Evolutionary conservation across 2,797 vertebrate genomes (phyloP), one percentile per base, ranked within the genome.

Genomic region (Labroides dimidiatus): DNA sequence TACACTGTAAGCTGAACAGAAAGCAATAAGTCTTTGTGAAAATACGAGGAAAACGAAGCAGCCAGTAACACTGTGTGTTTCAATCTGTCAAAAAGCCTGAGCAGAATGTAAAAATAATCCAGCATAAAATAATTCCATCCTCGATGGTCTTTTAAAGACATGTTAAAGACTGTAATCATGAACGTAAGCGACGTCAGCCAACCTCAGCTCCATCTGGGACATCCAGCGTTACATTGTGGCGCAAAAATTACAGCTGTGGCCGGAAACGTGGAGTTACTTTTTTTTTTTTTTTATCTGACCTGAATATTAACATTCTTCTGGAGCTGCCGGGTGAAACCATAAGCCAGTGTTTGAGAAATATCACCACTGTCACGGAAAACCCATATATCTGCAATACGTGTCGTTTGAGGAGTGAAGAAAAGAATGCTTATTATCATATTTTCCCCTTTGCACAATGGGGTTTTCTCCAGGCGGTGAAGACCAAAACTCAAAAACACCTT

Each of bases 111-210:
- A 89, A 88, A 86, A 87, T 86, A 89, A 84, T 85, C 72, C 74
- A 43, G 72, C 72, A 77, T 86, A 73, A 84, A 87, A 82, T 80
- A 85, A 88, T 88, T 84, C 73, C 73, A 74, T 74, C 80, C 75
- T 67, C 82, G 81, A 92, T 86, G 80, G 64, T 73, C 80, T 89
- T 91, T 91, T 87, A 91, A 88, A 86, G 81, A 87, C 72, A 84
- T n/a, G 78, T 72, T 89, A 64, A 52, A 61, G 70, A 73, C 70
- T 36, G 77, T 68, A 84, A 84, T 86, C 78, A 80, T 85, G 77
- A 86, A 78, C 47, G 64, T 65, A 64, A 73, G 75, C 60, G 75
- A 85, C 78, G 66, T 85, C 84, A 84, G 71, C 72, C 76, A 64
- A 79, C 82, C 87, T 78, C 85, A 76, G 64, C 79, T 64, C 72